phyloP scores from a whole-genome alignment of 2,888 invertebrate genomes.

The Eurytoma californica region DNA sequence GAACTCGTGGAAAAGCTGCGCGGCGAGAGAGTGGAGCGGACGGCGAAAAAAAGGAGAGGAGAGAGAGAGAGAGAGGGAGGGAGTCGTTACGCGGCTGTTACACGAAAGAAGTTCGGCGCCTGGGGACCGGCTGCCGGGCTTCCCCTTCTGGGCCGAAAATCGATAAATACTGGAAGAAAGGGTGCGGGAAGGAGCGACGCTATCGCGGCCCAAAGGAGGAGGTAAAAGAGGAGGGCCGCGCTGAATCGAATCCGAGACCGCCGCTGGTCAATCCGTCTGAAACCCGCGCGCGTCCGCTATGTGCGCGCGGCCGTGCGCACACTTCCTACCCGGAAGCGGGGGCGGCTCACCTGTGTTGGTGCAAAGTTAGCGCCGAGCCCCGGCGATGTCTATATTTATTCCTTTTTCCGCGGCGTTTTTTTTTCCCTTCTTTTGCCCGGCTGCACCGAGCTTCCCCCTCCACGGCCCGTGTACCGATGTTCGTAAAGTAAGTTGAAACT shows the following conservation, averaged over 20 bases:
- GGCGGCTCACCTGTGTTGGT: constrained; percentile 51
- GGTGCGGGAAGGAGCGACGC: background rate
- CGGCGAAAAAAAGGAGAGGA: background rate
- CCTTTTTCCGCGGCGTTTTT: constrained; percentile 17
- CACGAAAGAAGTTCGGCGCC: constrained; percentile 42
- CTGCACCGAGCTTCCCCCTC: background rate
- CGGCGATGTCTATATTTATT: constrained; percentile 42
- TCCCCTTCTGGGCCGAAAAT: constrained; percentile 8
- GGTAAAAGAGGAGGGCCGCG: background rate
- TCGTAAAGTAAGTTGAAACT: constrained; percentile 55
- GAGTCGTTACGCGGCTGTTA: constrained; percentile 48
- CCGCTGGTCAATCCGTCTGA: constrained; percentile 43
- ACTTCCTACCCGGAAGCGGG: constrained; percentile 40
- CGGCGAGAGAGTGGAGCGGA: constrained; percentile 33
- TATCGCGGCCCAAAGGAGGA: background rate
- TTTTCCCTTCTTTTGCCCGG: background rate
- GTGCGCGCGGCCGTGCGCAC: background rate
- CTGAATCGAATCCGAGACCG: constrained; percentile 20
- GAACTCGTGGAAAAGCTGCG: constrained; percentile 31
- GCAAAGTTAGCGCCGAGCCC: constrained; percentile 41
- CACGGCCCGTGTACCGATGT: constrained; percentile 22
- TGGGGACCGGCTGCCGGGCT: background rate
- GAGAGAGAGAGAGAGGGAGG: constrained; percentile 17
- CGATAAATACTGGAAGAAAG: constrained; percentile 42
- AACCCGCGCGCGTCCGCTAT: background rate